Base-by-base conservation (phyloP, 2,113 vertebrate genomes). In the Cygnus buccinator region DNA sequence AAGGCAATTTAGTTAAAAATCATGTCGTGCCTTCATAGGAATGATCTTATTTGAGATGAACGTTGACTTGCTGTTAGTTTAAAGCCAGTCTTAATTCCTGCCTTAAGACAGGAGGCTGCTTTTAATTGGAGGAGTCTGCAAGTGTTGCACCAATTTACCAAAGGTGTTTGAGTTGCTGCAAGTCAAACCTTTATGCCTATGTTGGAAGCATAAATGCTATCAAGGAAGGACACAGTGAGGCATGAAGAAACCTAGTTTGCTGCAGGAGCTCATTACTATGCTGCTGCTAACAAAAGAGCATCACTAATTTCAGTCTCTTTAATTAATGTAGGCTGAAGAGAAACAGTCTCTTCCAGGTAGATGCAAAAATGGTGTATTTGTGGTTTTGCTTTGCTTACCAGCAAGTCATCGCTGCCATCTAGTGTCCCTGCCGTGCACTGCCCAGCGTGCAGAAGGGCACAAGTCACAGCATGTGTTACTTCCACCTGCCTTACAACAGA, bases 221-320 rank as follows among this genome's bases (percentile, higher is more conserved):
- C 9, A 10, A 41, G 48, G 61, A 43, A 41, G 61, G 52, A 14
- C 70, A 7, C 23, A 44, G 57, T 7, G 8, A 35, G 44, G 44
- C 26, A 8, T 4, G 58, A 20, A 2, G 28, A 31, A 1, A 6
- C 5, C 5, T 2, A 10, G 26, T 48, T 75, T 67, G 3, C 52
- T 22, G 41, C n/a, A 3, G 0, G 43, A 29, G 14, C 1, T 28
- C 5, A 58, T 31, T 13, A 11, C 33, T 3, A 55, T 37, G 6
- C 35, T 2, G 48, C 41, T 35, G 4, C 62, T 41, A 26, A 6
- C 9, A 4, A 13, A 65, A 57, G 35, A 37, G 59, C 76, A 20
- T 35, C 62, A 0, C 1, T 3, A 5, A 0, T 4, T 20, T 1
- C n/a, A 9, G 19, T 3, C 11, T 12, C 20, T 65, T 25, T 7